Conservation (phyloP, 2,113 vertebrate genomes). For the Phaetusa simplex region DNA sequence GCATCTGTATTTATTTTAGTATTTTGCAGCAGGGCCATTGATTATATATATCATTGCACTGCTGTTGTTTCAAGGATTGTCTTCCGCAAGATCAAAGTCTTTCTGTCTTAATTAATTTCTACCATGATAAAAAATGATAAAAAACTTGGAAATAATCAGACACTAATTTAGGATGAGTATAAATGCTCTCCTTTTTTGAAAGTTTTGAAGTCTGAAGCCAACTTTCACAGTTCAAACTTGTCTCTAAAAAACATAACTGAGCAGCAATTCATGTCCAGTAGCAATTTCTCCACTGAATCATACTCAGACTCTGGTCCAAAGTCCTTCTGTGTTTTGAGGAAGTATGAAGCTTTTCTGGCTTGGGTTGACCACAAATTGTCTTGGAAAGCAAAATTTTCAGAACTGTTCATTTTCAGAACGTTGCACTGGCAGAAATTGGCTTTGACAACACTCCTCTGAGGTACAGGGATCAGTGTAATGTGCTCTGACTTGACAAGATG, state of each 20-base stretch:
- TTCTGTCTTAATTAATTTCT: neutral
- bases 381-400: conserved; percentile 13
- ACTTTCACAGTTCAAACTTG: neutral
- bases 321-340: neutral
- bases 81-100: neutral
- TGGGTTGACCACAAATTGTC: neutral
- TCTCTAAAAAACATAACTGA: neutral
- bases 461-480: neutral
- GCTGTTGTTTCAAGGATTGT: neutral
- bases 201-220: neutral
- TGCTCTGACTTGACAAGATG: conserved; percentile 2
- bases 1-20: neutral
- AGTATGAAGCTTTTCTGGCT: neutral
- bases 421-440: neutral
- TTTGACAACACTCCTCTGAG: conserved; percentile 49
- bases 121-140: neutral
- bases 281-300: conserved; percentile 6
- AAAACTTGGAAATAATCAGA: neutral
- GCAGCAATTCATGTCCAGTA: neutral
- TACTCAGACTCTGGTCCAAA: neutral
- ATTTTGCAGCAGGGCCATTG: neutral
- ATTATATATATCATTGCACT: neutral
- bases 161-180: neutral
- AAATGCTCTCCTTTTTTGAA: neutral
- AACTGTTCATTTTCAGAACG: conserved; percentile 28